Conservation (phyloP, 1,140 invertebrate genomes). For the Drepana arcuata region DNA sequence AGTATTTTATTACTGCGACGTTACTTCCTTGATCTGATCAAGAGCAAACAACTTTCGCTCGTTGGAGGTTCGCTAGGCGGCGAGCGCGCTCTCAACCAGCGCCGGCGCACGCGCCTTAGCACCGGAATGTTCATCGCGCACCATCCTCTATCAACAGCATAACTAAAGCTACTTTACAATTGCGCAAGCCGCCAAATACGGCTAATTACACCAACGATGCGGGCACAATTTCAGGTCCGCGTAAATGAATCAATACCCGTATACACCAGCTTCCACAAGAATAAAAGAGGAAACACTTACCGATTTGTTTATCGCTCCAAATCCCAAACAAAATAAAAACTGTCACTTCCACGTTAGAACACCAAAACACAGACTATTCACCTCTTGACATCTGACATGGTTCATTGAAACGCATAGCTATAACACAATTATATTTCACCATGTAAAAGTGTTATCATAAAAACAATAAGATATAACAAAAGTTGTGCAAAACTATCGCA, state of each 20-base stretch:
- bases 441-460: constrained; percentile 49
- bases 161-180: constrained; percentile 18
- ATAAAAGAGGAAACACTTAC: constrained; percentile 48
- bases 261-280: constrained; percentile 1
- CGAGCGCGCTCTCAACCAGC: constrained; percentile 10
- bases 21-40: constrained; percentile 49
- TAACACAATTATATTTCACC: constrained; percentile 45
- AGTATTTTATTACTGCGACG: constrained; percentile 18
- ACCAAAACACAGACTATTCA: constrained; percentile 64
- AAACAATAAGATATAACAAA: constrained; percentile 63
- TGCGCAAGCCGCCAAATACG: constrained; percentile 17
- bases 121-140: constrained; percentile 2
- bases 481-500: constrained; percentile 61
- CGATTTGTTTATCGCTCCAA: constrained; percentile 60
- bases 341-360: constrained; percentile 60
- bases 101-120: constrained; percentile 17
- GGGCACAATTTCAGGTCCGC: too few species aligned
- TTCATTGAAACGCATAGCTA: constrained; percentile 32
- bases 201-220: not conserved
- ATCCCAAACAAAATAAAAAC: constrained; percentile 66
- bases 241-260: too few species aligned
- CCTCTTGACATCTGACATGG: constrained; percentile 69
- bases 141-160: constrained; percentile 7
- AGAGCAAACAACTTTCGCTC: constrained; percentile 63
- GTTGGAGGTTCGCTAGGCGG: not conserved